These are phyloP conservation scores for Cyrtodaria siliqua DNA, from an alignment of 2,888 invertebrate species.

Conservation along the genomic window DNA sequence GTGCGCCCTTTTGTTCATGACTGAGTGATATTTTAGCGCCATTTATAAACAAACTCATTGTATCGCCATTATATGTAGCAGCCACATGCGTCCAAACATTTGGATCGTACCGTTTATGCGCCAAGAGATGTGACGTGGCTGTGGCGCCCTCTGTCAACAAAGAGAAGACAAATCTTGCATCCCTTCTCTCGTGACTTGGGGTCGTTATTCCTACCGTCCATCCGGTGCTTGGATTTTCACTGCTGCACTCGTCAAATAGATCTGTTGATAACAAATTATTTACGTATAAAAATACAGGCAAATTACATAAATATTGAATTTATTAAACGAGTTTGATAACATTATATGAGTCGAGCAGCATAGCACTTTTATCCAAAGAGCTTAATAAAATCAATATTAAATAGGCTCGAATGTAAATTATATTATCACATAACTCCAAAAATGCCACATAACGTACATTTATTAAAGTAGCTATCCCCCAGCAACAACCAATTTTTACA, in stretches of 20 bases:
- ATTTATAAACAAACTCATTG: constrained; percentile 75
- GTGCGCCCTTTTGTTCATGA: constrained; percentile 66
- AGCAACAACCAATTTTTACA: too few relatives aligned
- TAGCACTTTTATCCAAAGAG: too few relatives aligned
- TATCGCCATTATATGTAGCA: constrained; percentile 72
- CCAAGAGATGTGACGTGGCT: constrained; percentile 52
- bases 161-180: constrained; percentile 71
- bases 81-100: constrained; percentile 76
- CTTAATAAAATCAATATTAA: too few relatives aligned
- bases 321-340: too few relatives aligned
- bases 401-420: too few relatives aligned
- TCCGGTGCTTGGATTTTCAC: constrained; percentile 25
- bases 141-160: constrained; percentile 67
- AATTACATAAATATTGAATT: too few relatives aligned
- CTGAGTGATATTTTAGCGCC: constrained; percentile 72
- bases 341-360: too few relatives aligned
- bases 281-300: too few relatives aligned
- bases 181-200: constrained; percentile 40
- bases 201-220: constrained; percentile 74
- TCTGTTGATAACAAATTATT: too few relatives aligned
- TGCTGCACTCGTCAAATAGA: constrained; percentile 69
- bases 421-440: too few relatives aligned
- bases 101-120: constrained; percentile 66
- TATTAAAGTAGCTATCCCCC: too few relatives aligned
- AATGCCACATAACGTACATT: too few relatives aligned